Base-by-base conservation (phyloP, 92 coral and sea anemone species). In the Porites rus region DNA sequence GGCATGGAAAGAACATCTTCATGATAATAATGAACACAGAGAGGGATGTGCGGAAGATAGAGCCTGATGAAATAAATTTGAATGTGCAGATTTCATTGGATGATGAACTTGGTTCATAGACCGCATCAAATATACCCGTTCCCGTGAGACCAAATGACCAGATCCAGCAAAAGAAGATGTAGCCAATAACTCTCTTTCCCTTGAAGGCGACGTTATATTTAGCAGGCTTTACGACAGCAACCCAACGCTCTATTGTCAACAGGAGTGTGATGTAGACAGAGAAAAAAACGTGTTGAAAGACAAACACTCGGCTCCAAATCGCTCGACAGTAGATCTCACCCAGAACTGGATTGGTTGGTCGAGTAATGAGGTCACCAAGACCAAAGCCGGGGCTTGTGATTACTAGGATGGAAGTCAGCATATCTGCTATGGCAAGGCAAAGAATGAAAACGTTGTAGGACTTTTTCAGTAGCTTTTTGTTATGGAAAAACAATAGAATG, bases 271-370 rank as follows among this genome's bases (percentile, higher is more conserved):
- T 93, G 86, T 92, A 87, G 3, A 88, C 90, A 6, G 98, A 93
- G 52, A 91, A 93, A 22, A 86, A 78, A 3, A 87, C 93, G 20
- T 93, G 84, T 20, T 89, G 86, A 83, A 92, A 95, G 24, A 94
- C 83, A 11, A 93, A 60, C 86, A 74, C 74, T 20, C 91, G 91
- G 38, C 93, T 88, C 72, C 91, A 93, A 53, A 95, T 86, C 52
- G 92, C 61, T 16, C 95, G 85, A 69, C 98, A 95, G 86, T 89
- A 93, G 16, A 93, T 19, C 72, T 86, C 88, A 43, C 95, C 94
- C 58, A 76, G 79, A 16, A 46, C 63, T 38, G 81, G 72, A 61
- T 21, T 52, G 25, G 14, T 31, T 13, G 87, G 87, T 19, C 38
- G n/a, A 59, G 87, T 72, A 74, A 46, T 38, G 6, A 38, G 46